phyloP scores from a whole-genome alignment of 1,140 invertebrate species.

The Solenopsis invicta region DNA sequence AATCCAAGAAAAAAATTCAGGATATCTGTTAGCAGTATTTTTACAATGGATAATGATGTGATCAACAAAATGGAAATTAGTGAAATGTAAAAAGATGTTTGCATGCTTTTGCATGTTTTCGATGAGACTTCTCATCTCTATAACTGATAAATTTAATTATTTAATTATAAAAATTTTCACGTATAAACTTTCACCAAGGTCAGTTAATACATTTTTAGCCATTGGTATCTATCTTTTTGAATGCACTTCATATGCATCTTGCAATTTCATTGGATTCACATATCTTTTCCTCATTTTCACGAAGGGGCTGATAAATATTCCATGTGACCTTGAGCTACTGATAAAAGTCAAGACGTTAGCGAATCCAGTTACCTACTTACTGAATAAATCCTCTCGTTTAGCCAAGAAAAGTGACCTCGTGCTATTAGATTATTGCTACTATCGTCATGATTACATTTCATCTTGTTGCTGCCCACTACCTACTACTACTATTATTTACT shows the following conservation, averaged over 20 bases:
- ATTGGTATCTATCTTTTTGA: constrained; percentile 2
- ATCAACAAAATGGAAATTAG: not conserved
- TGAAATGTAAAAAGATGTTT: constrained; percentile 14
- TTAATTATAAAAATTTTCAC: not conserved
- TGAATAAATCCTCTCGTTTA: constrained; percentile 56
- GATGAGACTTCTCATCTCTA: not conserved
- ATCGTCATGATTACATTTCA: constrained; percentile 75
- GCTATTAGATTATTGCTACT: constrained; percentile 72
- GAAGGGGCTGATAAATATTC: constrained; percentile 40
- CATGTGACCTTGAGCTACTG: constrained; percentile 37
- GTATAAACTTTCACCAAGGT: not conserved
- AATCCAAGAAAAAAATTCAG: not conserved
- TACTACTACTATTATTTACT: constrained; percentile 60
- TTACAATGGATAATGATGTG: not conserved
- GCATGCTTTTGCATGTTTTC: not conserved
- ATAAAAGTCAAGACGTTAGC: constrained; percentile 50
- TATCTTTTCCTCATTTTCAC: not conserved
- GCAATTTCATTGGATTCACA: constrained; percentile 16
- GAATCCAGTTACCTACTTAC: constrained; percentile 62
- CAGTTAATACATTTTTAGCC: not conserved
- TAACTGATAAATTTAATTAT: not conserved
- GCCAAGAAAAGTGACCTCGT: constrained; percentile 59
- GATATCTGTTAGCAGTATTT: not conserved
- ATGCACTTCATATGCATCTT: not conserved
- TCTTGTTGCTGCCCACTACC: constrained; percentile 63